Evolutionary conservation across 2,113 vertebrate species (phyloP), one percentile per base, ranked within the genome.

Genomic region (Erythrocercus mccallii): DNA sequence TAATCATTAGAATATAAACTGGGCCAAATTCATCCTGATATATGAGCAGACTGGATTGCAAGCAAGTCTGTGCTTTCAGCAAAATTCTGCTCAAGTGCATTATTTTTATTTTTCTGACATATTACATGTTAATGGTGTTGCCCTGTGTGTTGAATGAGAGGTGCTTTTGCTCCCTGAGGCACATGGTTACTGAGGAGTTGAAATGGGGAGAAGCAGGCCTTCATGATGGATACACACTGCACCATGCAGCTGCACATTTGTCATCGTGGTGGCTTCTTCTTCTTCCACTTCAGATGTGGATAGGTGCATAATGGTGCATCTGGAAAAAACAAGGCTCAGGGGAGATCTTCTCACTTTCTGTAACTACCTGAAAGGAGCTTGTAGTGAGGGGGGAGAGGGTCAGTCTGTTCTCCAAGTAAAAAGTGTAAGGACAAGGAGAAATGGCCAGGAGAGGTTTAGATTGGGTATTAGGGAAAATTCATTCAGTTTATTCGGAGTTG

Each of bases 1-100:
- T 88, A 95, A 96, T 94, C 86, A 94, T 89, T 92, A 91, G 81
- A 58, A 37, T 51, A 79, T 92, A 90, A 94, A 84, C n/a, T 65
- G 81, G 76, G 57, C 87, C 93, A 94, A 90, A 94, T 92, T 92
- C 50, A 86, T 93, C 47, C 65, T 65, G 58, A 58, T 81, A 31
- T 27, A 60, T 57, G 64, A 88, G 37, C 48, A 92, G 50, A 30
- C 62, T 81, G 44, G 42, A 56, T 79, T 90, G 64, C 78, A 82
- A 57, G 62, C 31, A 83, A 31, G 56, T 45, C 62, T 58, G 15
- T 84, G 37, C 69, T 89, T 95, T 91, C 78, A 94, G 81, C 73
- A 94, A 71, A 83, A 71, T 81, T 81, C 69, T 68, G 44, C 62
- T 85, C 0, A 2, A 82, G 71, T 74, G 16, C 45, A 37, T 72